Evolutionary conservation across 2,888 invertebrate genomes (phyloP).

Genomic region (Prosopocoilus inquinatus): DNA sequence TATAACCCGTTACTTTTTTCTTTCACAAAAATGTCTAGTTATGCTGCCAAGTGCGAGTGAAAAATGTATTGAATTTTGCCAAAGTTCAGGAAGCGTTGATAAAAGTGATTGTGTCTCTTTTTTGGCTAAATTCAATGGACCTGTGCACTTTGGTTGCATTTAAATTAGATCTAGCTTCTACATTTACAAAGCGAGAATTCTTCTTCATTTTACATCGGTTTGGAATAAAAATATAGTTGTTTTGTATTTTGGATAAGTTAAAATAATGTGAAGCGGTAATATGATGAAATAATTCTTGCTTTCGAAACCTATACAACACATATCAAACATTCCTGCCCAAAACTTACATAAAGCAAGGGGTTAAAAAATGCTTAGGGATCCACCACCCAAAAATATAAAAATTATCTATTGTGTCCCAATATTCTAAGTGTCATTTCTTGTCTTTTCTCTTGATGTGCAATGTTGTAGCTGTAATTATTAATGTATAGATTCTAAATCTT

Average conservation of each 20-base stretch:
- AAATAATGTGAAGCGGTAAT: background rate
- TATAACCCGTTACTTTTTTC: background rate
- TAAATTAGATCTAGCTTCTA: too few relatives aligned
- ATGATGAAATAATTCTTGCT: background rate
- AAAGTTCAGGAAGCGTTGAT: background rate
- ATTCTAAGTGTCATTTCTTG: constrained; percentile 21
- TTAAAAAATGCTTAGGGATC: constrained; percentile 19
- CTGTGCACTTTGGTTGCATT: too few relatives aligned
- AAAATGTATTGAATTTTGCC: background rate
- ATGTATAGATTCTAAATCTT: constrained; percentile 1
- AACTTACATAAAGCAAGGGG: background rate
- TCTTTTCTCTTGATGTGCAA: constrained; percentile 24
- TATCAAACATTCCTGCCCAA: constrained; percentile 37
- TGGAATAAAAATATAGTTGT: too few relatives aligned
- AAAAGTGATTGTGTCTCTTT: constrained; percentile 45
- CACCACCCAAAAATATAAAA: constrained; percentile 27
- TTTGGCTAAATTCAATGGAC: constrained; percentile 9
- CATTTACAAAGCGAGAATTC: too few relatives aligned
- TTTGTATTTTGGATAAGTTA: background rate
- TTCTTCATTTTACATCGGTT: too few relatives aligned
- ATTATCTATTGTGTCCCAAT: constrained; percentile 35
- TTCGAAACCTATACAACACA: constrained; percentile 32
- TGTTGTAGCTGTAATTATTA: constrained; percentile 12
- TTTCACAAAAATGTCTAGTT: too few relatives aligned
- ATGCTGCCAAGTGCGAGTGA: too few relatives aligned